phyloP scores from a whole-genome alignment of 2,113 vertebrate species.

The Hippolais icterina region DNA sequence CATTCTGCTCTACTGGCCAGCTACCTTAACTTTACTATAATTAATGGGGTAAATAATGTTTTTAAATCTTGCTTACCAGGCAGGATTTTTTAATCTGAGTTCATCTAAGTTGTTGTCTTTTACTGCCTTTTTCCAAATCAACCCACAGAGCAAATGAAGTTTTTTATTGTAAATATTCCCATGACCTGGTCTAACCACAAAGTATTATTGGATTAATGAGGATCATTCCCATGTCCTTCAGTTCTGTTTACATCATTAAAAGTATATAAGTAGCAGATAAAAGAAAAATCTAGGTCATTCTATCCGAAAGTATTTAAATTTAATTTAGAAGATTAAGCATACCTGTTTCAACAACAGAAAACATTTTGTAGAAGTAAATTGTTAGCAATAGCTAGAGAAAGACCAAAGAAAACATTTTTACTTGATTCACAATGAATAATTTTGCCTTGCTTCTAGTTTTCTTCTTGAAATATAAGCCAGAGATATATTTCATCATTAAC shows the following conservation, averaged over 20 bases:
- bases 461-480: conserved; percentile 36
- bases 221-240: neutral
- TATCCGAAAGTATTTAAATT: neutral
- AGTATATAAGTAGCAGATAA: neutral
- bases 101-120: neutral
- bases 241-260: conserved; percentile 18
- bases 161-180: neutral
- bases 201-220: neutral
- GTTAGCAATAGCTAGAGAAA: neutral
- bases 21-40: neutral
- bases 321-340: neutral
- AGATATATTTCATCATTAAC: conserved; percentile 54
- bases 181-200: neutral
- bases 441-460: conserved; percentile 38
- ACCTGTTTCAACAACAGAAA: conserved; percentile 16
- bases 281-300: neutral
- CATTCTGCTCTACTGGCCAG: neutral
- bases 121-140: neutral
- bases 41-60: neutral
- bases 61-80: neutral
- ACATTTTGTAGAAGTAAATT: neutral
- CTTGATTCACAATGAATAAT: neutral
- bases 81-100: neutral
- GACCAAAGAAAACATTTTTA: conserved; percentile 20
- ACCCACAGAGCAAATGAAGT: neutral